Evolutionary conservation across 2,797 vertebrate genomes (phyloP).

Genomic region (Pseudopleuronectes americanus): DNA sequence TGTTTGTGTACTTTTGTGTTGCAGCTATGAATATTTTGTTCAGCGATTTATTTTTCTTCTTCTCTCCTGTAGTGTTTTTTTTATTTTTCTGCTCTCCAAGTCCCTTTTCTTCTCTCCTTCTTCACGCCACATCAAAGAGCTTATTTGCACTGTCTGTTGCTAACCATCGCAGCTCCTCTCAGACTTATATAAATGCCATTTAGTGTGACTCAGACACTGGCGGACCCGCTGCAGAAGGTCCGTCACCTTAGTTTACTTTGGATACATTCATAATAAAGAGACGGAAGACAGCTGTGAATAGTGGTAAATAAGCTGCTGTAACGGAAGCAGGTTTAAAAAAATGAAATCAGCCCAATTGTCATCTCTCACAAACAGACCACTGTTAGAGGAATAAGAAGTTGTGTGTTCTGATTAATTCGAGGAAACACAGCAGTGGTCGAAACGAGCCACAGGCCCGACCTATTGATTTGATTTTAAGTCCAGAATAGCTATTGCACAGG

Average conservation of each 20-base stretch:
- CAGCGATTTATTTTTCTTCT: constrained; percentile 13
- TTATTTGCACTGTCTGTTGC: constrained; percentile 47
- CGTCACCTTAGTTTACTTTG: constrained; percentile 30
- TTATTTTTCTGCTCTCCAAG: neutral
- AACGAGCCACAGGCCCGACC: constrained; percentile 11
- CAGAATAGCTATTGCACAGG: neutral
- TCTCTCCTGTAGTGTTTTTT: neutral
- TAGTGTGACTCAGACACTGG: constrained; percentile 51
- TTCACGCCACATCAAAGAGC: constrained; percentile 46
- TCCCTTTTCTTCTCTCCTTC: constrained; percentile 1
- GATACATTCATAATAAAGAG: constrained; percentile 28
- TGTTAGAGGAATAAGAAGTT: constrained; percentile 19
- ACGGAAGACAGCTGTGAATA: neutral
- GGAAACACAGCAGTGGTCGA: constrained; percentile 32
- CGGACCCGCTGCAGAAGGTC: constrained; percentile 33
- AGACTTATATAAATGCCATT: constrained; percentile 59
- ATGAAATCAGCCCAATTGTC: constrained; percentile 24
- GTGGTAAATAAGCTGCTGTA: constrained; percentile 19
- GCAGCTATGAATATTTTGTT: constrained; percentile 33
- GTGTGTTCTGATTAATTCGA: constrained; percentile 36
- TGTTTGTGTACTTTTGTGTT: constrained; percentile 34
- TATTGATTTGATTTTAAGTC: constrained; percentile 12
- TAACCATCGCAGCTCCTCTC: constrained; percentile 46
- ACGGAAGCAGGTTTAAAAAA: constrained; percentile 11
- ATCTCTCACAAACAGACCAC: constrained; percentile 16